Conservation (phyloP, 2,797 vertebrate genomes). For the Danionella dracula region DNA sequence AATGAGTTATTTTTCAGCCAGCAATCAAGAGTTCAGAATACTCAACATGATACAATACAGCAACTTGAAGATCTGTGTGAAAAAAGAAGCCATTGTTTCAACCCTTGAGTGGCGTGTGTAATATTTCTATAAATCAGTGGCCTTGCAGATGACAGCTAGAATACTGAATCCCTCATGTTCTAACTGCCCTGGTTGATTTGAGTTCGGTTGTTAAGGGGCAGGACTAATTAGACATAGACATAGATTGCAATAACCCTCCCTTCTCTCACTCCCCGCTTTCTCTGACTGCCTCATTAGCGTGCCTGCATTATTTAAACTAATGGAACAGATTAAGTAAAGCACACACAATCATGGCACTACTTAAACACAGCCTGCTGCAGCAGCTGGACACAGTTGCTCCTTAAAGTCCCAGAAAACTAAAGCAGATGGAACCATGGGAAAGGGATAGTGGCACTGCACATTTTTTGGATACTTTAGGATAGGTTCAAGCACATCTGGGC, state of each 20-base stretch:
- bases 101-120: constrained; percentile 30
- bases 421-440: constrained; percentile 14
- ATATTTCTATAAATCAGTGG: constrained; percentile 39
- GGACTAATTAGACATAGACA: constrained; percentile 49
- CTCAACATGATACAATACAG: too few species aligned
- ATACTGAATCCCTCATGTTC: constrained; percentile 43
- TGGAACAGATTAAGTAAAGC: constrained; percentile 47
- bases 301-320: constrained; percentile 45
- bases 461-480: not conserved
- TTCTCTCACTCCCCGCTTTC: constrained; percentile 4
- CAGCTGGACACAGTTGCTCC: constrained; percentile 22
- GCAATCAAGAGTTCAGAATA: not conserved
- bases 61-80: not conserved
- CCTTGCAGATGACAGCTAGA: constrained; percentile 33
- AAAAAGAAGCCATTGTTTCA: constrained; percentile 4
- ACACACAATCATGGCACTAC: constrained; percentile 41
- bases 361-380: constrained; percentile 30
- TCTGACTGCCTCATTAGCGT: constrained; percentile 42
- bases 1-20: too few species aligned
- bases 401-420: not conserved
- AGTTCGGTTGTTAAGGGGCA: constrained; percentile 37
- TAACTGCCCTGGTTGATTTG: constrained; percentile 43
- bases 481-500: not conserved
- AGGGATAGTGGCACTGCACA: constrained; percentile 15
- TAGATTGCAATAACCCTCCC: constrained; percentile 42